Conservation (phyloP, 2,113 vertebrate species). For the Microcebus murinus region DNA sequence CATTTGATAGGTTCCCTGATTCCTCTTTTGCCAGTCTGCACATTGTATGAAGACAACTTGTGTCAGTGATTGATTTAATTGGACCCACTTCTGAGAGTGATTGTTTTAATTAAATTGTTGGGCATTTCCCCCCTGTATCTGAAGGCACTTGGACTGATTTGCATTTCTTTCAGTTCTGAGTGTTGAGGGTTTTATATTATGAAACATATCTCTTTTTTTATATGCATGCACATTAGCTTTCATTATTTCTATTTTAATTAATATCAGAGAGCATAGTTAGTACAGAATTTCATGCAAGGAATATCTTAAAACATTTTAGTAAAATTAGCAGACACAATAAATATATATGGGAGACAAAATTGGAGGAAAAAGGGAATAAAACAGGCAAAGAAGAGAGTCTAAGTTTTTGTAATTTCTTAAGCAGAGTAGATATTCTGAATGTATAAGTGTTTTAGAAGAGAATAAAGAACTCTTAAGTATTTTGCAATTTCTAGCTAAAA, state of each 20-base stretch:
- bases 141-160: slow-evolving; percentile 56
- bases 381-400: neutral
- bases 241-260: slow-evolving; percentile 58
- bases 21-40: slow-evolving; percentile 60
- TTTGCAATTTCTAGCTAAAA: neutral
- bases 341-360: neutral
- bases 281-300: neutral
- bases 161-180: slow-evolving; percentile 48
- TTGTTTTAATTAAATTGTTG: slow-evolving; percentile 66
- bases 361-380: neutral
- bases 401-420: slow-evolving; percentile 17
- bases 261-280: neutral
- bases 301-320: slow-evolving; percentile 25
- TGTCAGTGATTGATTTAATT: slow-evolving; percentile 67
- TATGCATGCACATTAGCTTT: slow-evolving; percentile 48
- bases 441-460: neutral
- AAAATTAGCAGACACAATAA: neutral
- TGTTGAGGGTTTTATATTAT: slow-evolving; percentile 21
- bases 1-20: neutral
- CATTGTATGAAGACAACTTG: slow-evolving; percentile 59
- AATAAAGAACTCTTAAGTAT: neutral
- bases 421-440: neutral
- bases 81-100: slow-evolving; percentile 57
- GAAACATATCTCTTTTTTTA: slow-evolving; percentile 36
- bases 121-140: neutral